Evolutionary conservation across 1,140 invertebrate species (phyloP), one percentile per base, ranked within the genome.

Genomic region (Acromyrmex charruanus): DNA sequence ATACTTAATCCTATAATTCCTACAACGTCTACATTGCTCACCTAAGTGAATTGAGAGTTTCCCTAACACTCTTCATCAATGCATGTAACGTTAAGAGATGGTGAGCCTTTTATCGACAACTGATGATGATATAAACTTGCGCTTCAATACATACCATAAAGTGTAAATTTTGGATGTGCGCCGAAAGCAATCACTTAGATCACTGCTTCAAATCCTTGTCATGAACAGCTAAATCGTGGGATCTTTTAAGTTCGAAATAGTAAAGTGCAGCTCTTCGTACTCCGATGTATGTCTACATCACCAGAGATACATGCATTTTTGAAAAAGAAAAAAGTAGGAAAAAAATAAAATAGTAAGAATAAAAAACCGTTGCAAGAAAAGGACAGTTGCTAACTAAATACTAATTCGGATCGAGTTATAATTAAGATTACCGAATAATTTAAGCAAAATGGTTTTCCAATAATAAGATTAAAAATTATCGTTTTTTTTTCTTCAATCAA

Each of bases 111-210:
- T n/a, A 80, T 79, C 16, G 49, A 18, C 4, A 16, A 77, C 51
- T 28, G 39, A 53, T 44, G 21, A 58, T 77, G 63, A 39, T 51
- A 63, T 90, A 59, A 69, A 74, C 44, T 79, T 39, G 2, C 10
- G 0, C 12, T 63, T 66, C 44, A 66, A 53, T 49, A 10, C 12
- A 35, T 44, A 82, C 72, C 21, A 18, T 12, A 1, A 53, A 18
- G 12, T 39, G n/a, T 77, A 84, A 89, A 90, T 90, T 89, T 85
- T 53, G 28, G 21, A 51, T 35, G 21, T 68, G 59, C 14, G 53
- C 49, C 55, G 59, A 35, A 59, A 61, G 68, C 89, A 90, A 90
- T 90, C 86, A 90, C 69, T 90, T 90, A 88, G 86, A 53, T 61
- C 69, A 63, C 21, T 39, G 18, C 35, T 88, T 90, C 55, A 63